A percentile compares a stretch with the other conserved stretches of the same genome.
Conservation (phyloP, 2,113 vertebrate species). For the Callopanchax toddi region DNA sequence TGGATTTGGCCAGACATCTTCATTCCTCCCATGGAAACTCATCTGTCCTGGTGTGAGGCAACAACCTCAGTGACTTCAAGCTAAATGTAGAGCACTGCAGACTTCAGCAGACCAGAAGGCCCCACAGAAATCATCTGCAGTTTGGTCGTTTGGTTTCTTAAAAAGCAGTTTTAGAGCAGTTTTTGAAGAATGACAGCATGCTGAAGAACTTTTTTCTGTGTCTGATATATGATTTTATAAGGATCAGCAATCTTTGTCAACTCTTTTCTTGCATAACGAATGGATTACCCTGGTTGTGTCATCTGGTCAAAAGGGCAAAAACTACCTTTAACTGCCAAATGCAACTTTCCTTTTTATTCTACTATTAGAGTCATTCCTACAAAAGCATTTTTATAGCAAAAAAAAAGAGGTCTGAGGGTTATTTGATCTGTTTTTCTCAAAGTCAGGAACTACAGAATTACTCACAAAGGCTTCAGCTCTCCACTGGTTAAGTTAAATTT, state of each 20-base stretch:
- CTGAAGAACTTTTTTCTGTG: neutral
- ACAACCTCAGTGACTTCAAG: constrained; percentile 73
- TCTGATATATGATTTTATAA: neutral
- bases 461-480: constrained; percentile 66
- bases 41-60: constrained; percentile 72
- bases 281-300: neutral
- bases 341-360: neutral
- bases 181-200: neutral
- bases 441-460: constrained; percentile 52
- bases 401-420: constrained; percentile 35
- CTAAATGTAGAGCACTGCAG: constrained; percentile 34
- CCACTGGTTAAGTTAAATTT: constrained; percentile 72
- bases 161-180: constrained; percentile 2
- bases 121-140: constrained; percentile 47
- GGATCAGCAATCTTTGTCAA: constrained; percentile 14
- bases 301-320: constrained; percentile 9
- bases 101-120: constrained; percentile 46
- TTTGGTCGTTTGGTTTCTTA: constrained; percentile 41
- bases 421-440: constrained; percentile 31
- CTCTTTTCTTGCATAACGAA: constrained; percentile 6
- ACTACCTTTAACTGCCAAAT: neutral
- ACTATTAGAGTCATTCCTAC: constrained; percentile 8
- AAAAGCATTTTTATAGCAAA: constrained; percentile 23
- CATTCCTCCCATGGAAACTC: constrained; percentile 79
- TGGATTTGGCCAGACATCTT: constrained; percentile 82